Conservation (phyloP, 2,888 invertebrate genomes). For the Ischnus inquisitorius region DNA sequence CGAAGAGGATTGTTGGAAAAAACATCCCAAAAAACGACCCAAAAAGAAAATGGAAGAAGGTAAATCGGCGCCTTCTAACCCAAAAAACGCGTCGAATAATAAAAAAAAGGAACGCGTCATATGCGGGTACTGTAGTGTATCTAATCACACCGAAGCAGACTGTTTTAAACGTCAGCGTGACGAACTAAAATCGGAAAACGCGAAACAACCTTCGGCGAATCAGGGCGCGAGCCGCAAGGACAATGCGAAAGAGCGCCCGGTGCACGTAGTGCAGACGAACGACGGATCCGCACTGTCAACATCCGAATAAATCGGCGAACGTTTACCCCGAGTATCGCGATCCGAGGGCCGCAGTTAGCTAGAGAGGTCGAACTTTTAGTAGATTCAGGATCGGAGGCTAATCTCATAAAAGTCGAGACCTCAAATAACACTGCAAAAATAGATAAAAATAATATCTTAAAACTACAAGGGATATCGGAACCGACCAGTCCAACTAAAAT, state of each 20-base stretch:
- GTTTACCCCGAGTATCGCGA: slow-evolving; percentile 21
- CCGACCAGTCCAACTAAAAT: slow-evolving; percentile 20
- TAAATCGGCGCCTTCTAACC: neutral
- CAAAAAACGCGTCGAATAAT: neutral
- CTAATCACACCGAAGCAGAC: slow-evolving; percentile 8
- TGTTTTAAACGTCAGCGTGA: slow-evolving; percentile 4
- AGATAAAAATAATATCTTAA: slow-evolving; percentile 25
- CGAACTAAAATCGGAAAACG: slow-evolving; percentile 26
- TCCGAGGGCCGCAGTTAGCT: slow-evolving; percentile 10
- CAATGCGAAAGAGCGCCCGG: slow-evolving; percentile 15
- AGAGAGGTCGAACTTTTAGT: slow-evolving; percentile 39
- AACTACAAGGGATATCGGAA: slow-evolving; percentile 35
- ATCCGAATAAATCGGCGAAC: slow-evolving; percentile 27
- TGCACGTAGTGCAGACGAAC: slow-evolving; percentile 1
- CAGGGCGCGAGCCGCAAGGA: slow-evolving; percentile 45
- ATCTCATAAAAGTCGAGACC: slow-evolving; percentile 23
- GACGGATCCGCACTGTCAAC: slow-evolving; percentile 47
- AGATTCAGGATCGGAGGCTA: slow-evolving; percentile 45
- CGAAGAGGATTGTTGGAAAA: slow-evolving; percentile 27
- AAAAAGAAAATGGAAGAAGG: neutral
- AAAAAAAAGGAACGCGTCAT: neutral
- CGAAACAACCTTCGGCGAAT: slow-evolving; percentile 25
- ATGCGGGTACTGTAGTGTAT: slow-evolving; percentile 32
- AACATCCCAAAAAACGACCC: slow-evolving; percentile 29
- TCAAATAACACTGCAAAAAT: neutral